phyloP scores from a whole-genome alignment of 2,113 vertebrate genomes.

The Eudyptes chrysolophus region DNA sequence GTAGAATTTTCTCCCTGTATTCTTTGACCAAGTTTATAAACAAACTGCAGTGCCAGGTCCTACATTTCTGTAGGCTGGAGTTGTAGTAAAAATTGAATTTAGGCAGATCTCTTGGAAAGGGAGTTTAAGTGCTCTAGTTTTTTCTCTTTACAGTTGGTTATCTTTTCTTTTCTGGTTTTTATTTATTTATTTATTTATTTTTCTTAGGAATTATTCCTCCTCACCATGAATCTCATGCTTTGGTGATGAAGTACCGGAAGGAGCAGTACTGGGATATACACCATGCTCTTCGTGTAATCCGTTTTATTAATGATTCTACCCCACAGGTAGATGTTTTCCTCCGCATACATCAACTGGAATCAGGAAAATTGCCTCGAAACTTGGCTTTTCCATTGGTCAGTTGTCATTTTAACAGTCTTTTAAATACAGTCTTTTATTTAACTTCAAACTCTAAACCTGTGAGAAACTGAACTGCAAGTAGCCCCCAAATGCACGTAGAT shows the following conservation, averaged over 20 bases:
- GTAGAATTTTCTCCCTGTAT: not conserved
- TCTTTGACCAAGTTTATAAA: not conserved
- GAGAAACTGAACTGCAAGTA: not conserved
- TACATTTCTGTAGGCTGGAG: not conserved
- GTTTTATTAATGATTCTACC: slow-evolving; percentile 81
- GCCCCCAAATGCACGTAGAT: not conserved
- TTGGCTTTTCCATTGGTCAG: slow-evolving; percentile 82
- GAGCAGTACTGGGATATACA: slow-evolving; percentile 89
- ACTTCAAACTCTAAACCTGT: not conserved
- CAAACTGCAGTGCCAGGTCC: not conserved
- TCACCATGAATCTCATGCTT: slow-evolving; percentile 88
- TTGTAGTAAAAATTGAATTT: not conserved
- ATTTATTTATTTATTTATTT: not conserved
- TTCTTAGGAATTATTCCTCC: slow-evolving; percentile 89
- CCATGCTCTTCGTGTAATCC: slow-evolving; percentile 85
- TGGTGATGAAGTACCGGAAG: slow-evolving; percentile 85
- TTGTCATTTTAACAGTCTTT: not conserved
- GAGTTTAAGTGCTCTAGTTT: not conserved
- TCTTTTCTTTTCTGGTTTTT: not conserved
- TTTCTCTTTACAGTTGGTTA: not conserved
- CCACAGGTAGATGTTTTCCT: slow-evolving; percentile 86
- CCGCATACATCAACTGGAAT: slow-evolving; percentile 91
- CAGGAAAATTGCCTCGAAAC: slow-evolving; percentile 85
- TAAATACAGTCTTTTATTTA: not conserved
- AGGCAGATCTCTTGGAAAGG: not conserved